Conservation (phyloP, 2,888 invertebrate genomes). For the Stratiomys singularior region DNA sequence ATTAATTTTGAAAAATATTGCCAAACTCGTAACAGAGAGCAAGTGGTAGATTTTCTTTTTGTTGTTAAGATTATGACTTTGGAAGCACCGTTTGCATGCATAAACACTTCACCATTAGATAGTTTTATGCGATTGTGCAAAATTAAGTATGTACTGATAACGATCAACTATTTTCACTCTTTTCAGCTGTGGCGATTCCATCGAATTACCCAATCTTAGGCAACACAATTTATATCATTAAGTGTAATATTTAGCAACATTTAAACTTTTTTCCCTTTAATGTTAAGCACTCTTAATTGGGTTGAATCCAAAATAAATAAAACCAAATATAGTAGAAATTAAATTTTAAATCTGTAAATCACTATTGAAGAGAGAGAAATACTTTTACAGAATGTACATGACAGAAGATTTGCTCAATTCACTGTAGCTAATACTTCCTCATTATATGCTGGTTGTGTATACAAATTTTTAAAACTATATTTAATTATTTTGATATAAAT, state of each 20-base stretch:
- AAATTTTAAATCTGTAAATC: not conserved
- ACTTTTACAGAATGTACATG: not conserved
- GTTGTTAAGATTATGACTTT: too few species aligned
- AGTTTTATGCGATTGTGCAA: too few species aligned
- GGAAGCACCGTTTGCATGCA: too few species aligned
- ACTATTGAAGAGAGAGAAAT: not conserved
- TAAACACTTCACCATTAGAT: too few species aligned
- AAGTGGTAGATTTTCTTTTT: too few species aligned
- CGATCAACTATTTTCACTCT: constrained; percentile 10
- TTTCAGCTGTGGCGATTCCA: constrained; percentile 50
- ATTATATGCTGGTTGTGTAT: constrained; percentile 24
- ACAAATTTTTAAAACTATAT: constrained; percentile 21
- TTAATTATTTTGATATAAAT: constrained; percentile 40
- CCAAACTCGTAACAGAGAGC: too few species aligned
- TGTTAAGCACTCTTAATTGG: not conserved
- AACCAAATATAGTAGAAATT: not conserved
- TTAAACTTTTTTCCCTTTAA: not conserved
- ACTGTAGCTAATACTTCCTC: constrained; percentile 4
- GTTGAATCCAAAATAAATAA: not conserved
- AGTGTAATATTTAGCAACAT: not conserved
- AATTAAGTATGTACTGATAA: too few species aligned
- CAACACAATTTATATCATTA: constrained; percentile 48
- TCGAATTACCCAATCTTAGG: constrained; percentile 49
- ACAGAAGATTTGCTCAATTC: constrained; percentile 21
- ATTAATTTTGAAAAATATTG: too few species aligned